These are phyloP conservation scores for Bombus affinis DNA, from an alignment of 1,140 invertebrate genomes.

Conservation along the genomic window DNA sequence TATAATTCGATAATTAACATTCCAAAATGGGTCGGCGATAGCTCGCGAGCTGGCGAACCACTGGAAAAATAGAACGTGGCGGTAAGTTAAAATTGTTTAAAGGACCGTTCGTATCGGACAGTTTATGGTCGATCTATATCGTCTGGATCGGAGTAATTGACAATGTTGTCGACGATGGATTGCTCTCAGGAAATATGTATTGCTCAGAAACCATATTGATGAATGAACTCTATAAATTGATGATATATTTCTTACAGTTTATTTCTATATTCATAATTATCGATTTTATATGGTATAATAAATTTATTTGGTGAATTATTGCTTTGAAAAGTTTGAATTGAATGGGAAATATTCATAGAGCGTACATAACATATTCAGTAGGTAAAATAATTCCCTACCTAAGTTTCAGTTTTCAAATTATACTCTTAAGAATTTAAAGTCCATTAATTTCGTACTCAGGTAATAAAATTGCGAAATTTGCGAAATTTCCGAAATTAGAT, in stretches of 20 bases:
- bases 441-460: no score
- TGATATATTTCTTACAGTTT: background rate
- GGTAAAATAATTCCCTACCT: no score
- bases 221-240: background rate
- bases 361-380: no score
- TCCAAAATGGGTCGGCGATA: background rate
- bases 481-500: no score
- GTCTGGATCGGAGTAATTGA: background rate
- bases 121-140: background rate
- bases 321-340: no score
- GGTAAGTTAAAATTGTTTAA: background rate
- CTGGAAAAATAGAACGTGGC: background rate
- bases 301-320: no score
- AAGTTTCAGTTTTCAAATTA: no score
- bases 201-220: background rate
- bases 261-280: background rate
- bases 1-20: slow-evolving; percentile 58
- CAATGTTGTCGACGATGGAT: background rate
- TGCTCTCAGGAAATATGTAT: background rate
- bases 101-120: background rate
- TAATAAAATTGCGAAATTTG: no score
- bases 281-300: no score
- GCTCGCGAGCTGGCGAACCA: background rate
- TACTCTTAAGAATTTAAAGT: no score
- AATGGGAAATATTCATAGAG: no score